These are phyloP conservation scores for Aleiodes alternator DNA, from an alignment of 2,888 invertebrate species.

Conservation along the genomic window DNA sequence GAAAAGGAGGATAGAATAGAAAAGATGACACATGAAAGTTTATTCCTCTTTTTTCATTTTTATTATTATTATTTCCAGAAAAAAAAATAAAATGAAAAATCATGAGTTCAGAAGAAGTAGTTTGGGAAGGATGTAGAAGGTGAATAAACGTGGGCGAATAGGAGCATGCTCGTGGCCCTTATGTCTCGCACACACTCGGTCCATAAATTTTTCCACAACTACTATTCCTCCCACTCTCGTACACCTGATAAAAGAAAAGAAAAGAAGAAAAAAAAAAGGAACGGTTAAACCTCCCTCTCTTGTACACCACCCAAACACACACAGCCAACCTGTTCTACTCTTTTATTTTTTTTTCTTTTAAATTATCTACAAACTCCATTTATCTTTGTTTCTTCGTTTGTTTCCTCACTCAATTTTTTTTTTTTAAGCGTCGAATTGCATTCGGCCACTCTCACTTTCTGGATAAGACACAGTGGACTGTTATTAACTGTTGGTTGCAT, in stretches of 20 bases:
- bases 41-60: too few species aligned
- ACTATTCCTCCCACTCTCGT: constrained; percentile 11
- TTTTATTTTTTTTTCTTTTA: constrained; percentile 11
- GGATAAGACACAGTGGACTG: not conserved
- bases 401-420: not conserved
- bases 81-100: not conserved
- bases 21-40: not conserved
- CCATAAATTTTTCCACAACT: constrained; percentile 33
- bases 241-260: constrained; percentile 5
- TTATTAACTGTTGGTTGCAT: constrained; percentile 2
- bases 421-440: not conserved
- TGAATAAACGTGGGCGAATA: not conserved
- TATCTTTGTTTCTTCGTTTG: constrained; percentile 23
- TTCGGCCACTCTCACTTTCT: constrained; percentile 27
- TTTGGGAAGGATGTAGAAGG: not conserved
- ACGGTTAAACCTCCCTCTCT: too few species aligned
- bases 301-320: too few species aligned
- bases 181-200: constrained; percentile 31
- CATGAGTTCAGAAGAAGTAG: not conserved
- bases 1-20: not conserved
- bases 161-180: not conserved
- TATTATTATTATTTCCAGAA: too few species aligned
- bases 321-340: not conserved
- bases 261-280: not conserved
- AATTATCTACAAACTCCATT: not conserved